These are phyloP conservation scores for Acanthococcus lagerstroemiae DNA, from an alignment of 2,888 invertebrate species.

Conservation along the genomic window DNA sequence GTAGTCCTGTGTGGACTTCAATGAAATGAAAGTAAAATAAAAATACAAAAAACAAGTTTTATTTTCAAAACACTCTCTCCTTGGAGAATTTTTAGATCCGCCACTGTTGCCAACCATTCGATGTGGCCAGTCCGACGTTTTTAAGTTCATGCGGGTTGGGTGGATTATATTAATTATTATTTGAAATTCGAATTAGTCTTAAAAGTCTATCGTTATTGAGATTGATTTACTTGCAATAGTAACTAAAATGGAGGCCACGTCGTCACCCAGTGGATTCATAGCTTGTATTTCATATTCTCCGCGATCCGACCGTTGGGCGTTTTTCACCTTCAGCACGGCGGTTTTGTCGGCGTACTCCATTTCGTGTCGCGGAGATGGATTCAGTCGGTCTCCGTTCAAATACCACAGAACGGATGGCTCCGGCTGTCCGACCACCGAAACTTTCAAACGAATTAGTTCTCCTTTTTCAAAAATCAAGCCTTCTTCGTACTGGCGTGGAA, in stretches of 20 bases:
- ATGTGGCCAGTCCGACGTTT: too few species aligned
- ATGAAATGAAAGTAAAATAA: too few species aligned
- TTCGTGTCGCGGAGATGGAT: conserved; percentile 51
- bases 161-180: neutral
- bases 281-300: conserved; percentile 80
- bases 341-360: conserved; percentile 56
- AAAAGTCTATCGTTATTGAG: neutral
- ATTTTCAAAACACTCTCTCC: too few species aligned
- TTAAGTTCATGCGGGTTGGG: too few species aligned
- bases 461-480: conserved; percentile 78
- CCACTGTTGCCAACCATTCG: too few species aligned
- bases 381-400: conserved; percentile 62
- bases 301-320: conserved; percentile 67
- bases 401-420: conserved; percentile 72
- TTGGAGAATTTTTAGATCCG: too few species aligned
- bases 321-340: conserved; percentile 64
- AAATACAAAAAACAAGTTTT: too few species aligned
- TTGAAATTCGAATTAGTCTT: neutral
- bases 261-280: conserved; percentile 71
- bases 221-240: conserved; percentile 58
- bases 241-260: conserved; percentile 66
- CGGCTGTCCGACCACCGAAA: conserved; percentile 77
- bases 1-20: too few species aligned
- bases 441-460: conserved; percentile 72
- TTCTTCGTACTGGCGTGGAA: conserved; percentile 77